phyloP scores from a whole-genome alignment of 64 coral and sea anemone species.

The Stylophora pistillata region DNA sequence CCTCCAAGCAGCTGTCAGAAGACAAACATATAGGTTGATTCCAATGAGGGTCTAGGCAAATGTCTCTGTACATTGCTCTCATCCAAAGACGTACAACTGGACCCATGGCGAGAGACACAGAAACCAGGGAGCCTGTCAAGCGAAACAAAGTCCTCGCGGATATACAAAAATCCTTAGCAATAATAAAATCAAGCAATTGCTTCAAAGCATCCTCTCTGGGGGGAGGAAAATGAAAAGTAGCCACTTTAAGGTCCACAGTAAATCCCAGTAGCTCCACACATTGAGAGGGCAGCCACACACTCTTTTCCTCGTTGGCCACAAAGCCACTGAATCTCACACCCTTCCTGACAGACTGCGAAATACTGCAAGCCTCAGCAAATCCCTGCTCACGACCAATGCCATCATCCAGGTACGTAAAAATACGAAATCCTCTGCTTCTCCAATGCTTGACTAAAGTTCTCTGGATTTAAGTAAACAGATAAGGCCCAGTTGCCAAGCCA shows the following conservation, averaged over 20 bases:
- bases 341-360: not conserved
- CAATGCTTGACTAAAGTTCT: slow-evolving; percentile 37
- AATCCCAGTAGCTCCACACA: slow-evolving; percentile 59
- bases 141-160: slow-evolving; percentile 34
- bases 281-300: slow-evolving; percentile 58
- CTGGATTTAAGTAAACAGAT: slow-evolving; percentile 30
- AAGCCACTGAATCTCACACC: slow-evolving; percentile 26
- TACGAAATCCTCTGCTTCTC: slow-evolving; percentile 15
- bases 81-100: slow-evolving; percentile 28
- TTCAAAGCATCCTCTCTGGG: slow-evolving; percentile 31
- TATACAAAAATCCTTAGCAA: slow-evolving; percentile 28
- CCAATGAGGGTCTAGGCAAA: slow-evolving; percentile 33
- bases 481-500: slow-evolving; percentile 42
- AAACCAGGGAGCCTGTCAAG: slow-evolving; percentile 25
- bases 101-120: slow-evolving; percentile 16
- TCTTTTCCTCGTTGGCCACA: slow-evolving; percentile 46
- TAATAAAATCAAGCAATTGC: slow-evolving; percentile 37
- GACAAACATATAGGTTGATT: no score
- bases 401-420: slow-evolving; percentile 59
- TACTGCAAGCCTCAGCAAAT: not conserved
- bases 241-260: slow-evolving; percentile 38
- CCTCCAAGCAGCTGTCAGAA: no score
- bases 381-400: slow-evolving; percentile 4
- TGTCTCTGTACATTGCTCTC: slow-evolving; percentile 23
- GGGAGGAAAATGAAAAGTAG: slow-evolving; percentile 33